Percentiles rank a stretch among this genome's conserved stretches.
Conservation (phyloP, 92 coral and sea anemone genomes). For the Bergia puertoricense region DNA sequence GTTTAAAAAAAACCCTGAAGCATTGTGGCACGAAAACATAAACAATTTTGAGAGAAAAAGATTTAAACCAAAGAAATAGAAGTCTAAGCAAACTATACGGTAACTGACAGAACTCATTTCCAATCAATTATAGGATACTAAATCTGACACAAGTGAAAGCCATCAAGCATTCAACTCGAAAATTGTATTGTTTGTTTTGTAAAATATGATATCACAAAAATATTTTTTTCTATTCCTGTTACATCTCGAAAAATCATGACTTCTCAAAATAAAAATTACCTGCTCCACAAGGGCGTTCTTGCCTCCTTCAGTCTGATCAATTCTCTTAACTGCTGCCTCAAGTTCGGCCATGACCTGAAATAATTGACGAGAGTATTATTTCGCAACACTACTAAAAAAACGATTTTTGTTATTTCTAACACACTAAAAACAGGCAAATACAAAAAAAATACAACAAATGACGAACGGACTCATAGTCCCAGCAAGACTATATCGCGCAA, state of each 20-base stretch:
- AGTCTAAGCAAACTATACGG: not conserved
- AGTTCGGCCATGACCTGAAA: conserved; percentile 79
- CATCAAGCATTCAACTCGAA: no score
- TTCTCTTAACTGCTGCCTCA: conserved; percentile 77
- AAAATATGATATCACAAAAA: no score
- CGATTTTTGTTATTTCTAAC: no score
- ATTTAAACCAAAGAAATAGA: not conserved
- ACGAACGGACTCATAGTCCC: no score
- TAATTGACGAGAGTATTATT: conserved; percentile 6
- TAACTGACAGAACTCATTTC: not conserved
- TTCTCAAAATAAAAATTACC: conserved; percentile 43
- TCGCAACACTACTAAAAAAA: not conserved
- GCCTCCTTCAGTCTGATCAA: conserved; percentile 96
- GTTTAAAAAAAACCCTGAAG: no score
- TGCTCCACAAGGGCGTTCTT: conserved; percentile 80
- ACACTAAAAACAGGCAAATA: no score
- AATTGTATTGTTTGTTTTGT: no score
- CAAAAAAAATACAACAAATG: no score
- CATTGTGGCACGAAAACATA: not conserved
- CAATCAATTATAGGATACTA: no score
- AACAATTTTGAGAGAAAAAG: not conserved
- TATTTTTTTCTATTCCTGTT: not conserved
- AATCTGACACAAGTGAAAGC: not conserved
- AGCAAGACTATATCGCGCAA: no score
- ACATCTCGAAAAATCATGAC: not conserved